phyloP scores from a whole-genome alignment of 1,140 invertebrate species.

The Leguminivora glycinivorella region DNA sequence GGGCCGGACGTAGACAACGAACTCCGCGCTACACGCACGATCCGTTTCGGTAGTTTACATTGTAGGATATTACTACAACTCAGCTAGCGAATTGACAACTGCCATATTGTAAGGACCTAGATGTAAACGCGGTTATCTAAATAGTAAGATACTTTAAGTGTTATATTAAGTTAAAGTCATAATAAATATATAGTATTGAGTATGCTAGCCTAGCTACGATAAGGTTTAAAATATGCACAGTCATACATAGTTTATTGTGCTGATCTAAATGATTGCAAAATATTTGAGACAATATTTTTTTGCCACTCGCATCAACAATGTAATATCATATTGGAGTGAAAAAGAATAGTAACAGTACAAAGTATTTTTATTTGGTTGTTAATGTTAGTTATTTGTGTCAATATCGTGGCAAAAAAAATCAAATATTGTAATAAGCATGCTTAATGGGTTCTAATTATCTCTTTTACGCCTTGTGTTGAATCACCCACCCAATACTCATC shows the following conservation, averaged over 20 bases:
- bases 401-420: constrained; percentile 1
- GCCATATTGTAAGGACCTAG: constrained; percentile 76
- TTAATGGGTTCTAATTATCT: constrained; percentile 1
- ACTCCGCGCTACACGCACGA: constrained; percentile 47
- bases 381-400: background rate
- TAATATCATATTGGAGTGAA: background rate
- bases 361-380: constrained; percentile 20
- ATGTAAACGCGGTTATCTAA: constrained; percentile 55
- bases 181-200: constrained; percentile 71
- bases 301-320: background rate
- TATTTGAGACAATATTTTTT: background rate
- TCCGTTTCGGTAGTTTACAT: constrained; percentile 47
- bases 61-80: constrained; percentile 54
- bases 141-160: constrained; percentile 54
- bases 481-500: constrained; percentile 4
- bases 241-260: constrained; percentile 11
- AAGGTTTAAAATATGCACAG: constrained; percentile 34
- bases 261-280: constrained; percentile 1
- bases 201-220: constrained; percentile 59
- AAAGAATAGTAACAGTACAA: constrained; percentile 15
- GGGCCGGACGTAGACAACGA: constrained; percentile 41
- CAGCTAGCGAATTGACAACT: constrained; percentile 77
- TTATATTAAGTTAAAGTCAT: constrained; percentile 75
- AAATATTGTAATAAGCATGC: background rate
- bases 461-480: constrained; percentile 8